phyloP scores from a whole-genome alignment of 2,888 invertebrate species.

The Leucania comma region DNA sequence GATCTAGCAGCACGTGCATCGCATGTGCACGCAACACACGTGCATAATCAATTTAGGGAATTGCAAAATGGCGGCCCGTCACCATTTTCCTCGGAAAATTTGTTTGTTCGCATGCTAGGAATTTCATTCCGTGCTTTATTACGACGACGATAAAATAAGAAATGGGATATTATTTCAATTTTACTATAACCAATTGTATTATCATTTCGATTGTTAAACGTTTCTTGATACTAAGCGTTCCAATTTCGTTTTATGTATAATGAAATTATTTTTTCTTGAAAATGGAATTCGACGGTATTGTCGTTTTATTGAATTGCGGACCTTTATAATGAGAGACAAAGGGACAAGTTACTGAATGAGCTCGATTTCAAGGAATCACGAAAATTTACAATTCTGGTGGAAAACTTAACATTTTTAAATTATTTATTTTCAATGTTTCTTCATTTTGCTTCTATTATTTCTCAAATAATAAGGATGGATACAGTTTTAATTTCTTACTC shows the following conservation, averaged over 20 bases:
- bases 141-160: slow-evolving; percentile 60
- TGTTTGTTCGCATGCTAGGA: slow-evolving; percentile 57
- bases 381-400: neutral
- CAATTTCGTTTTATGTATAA: slow-evolving; percentile 31
- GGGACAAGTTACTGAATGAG: slow-evolving; percentile 7
- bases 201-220: slow-evolving; percentile 46
- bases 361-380: slow-evolving; percentile 13
- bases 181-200: slow-evolving; percentile 46
- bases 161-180: slow-evolving; percentile 55
- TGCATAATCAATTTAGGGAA: slow-evolving; percentile 59
- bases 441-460: neutral
- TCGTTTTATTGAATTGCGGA: slow-evolving; percentile 7
- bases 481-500: neutral
- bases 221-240: slow-evolving; percentile 32
- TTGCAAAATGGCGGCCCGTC: slow-evolving; percentile 53
- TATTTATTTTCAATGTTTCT: neutral
- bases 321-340: slow-evolving; percentile 12
- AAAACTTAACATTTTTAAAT: too few species aligned
- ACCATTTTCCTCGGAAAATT: slow-evolving; percentile 48
- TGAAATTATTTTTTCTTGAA: slow-evolving; percentile 10
- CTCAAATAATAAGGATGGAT: neutral
- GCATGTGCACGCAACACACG: slow-evolving; percentile 53
- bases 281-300: slow-evolving; percentile 15
- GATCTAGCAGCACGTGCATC: slow-evolving; percentile 44
- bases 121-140: slow-evolving; percentile 62